Evolutionary conservation across 2,113 vertebrate species (phyloP).

Genomic region (Gopherus evgoodei): DNA sequence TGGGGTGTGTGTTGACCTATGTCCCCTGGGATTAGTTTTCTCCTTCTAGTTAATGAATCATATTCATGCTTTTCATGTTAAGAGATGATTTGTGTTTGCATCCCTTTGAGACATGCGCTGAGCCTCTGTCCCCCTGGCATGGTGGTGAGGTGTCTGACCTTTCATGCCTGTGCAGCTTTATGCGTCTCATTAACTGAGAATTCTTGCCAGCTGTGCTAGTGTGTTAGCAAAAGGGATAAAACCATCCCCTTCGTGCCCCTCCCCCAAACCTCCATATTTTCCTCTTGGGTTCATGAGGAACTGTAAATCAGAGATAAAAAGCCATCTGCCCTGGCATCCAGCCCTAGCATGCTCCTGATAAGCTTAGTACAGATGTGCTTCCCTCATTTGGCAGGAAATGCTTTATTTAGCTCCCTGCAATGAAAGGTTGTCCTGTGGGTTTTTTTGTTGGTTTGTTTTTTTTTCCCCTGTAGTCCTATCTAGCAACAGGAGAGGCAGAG

Average conservation of each 20-base stretch:
- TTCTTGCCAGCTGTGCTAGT: not conserved
- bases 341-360: not conserved
- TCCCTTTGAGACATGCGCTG: not conserved
- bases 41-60: not conserved
- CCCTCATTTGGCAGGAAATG: not conserved
- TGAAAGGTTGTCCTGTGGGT: not conserved
- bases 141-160: not conserved
- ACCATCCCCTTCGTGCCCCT: not conserved
- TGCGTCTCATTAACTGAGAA: not conserved
- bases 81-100: slow-evolving; percentile 2
- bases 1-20: not conserved
- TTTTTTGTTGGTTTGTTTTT: not conserved
- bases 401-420: not conserved
- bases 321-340: not conserved
- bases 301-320: not conserved
- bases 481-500: not conserved
- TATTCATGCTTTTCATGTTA: not conserved
- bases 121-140: rapidly evolving
- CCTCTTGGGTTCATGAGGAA: not conserved
- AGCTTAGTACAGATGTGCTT: not conserved
- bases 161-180: not conserved
- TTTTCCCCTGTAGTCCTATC: not conserved
- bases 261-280: not conserved
- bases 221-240: not conserved
- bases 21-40: not conserved